Percentiles rank a stretch among this genome's conserved stretches.
Conservation (phyloP, 1,140 invertebrate species). For the Brachionus manjavacas region DNA sequence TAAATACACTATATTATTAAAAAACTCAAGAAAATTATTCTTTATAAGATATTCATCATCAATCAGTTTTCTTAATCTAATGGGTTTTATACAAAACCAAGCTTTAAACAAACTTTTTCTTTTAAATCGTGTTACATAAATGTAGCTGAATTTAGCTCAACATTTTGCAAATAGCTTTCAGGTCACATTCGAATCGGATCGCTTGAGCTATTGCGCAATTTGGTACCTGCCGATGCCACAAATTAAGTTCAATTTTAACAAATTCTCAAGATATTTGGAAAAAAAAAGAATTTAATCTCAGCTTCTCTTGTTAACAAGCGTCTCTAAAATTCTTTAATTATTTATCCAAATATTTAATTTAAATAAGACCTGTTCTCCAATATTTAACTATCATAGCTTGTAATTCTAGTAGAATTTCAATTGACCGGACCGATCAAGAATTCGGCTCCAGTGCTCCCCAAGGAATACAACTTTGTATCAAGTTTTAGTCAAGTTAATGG, state of each 20-base stretch:
- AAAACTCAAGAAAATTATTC: no score
- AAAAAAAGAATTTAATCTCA: constrained; percentile 1
- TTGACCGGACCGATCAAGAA: neutral
- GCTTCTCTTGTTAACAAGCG: neutral
- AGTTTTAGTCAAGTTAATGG: neutral
- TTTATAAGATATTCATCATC: no score
- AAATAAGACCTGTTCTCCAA: neutral
- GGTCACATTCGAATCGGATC: neutral
- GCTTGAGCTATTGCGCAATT: neutral
- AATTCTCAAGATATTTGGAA: neutral
- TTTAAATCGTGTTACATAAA: neutral
- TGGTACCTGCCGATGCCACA: neutral
- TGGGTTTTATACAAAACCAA: no score
- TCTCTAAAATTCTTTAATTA: constrained; percentile 13
- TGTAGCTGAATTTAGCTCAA: neutral
- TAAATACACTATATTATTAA: neutral
- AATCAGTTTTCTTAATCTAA: no score
- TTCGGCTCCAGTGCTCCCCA: neutral
- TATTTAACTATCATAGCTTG: neutral
- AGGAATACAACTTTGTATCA: neutral
- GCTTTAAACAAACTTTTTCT: no score
- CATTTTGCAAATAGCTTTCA: neutral
- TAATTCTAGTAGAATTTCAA: neutral
- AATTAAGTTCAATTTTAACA: neutral
- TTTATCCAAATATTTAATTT: constrained; percentile 7